phyloP scores from a whole-genome alignment of 2,797 vertebrate genomes.

The Myioborus melanocephalus region DNA sequence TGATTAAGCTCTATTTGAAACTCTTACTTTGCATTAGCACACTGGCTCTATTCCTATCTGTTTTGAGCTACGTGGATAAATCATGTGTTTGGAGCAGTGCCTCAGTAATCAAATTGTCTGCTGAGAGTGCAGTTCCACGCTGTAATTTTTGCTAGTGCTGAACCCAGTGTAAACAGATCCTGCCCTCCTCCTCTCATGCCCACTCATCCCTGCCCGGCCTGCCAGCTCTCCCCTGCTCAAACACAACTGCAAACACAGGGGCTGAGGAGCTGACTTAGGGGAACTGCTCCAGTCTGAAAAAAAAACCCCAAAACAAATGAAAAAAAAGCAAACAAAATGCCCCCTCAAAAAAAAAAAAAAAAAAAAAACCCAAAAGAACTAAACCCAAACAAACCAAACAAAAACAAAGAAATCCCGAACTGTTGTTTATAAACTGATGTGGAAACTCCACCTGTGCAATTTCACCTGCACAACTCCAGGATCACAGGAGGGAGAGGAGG shows the following conservation, averaged over 20 bases:
- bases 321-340: background rate
- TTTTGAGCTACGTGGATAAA: slow-evolving; percentile 45
- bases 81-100: slow-evolving; percentile 41
- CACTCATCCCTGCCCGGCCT: background rate
- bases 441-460: background rate
- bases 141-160: slow-evolving; percentile 38
- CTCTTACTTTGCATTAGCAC: slow-evolving; percentile 26
- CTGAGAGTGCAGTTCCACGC: slow-evolving; percentile 52
- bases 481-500: fast-evolving
- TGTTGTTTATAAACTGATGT: background rate
- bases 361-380: no score
- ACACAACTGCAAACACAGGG: background rate
- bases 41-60: slow-evolving; percentile 25
- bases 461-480: background rate
- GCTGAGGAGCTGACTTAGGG: background rate
- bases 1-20: slow-evolving; percentile 41
- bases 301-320: background rate
- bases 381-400: background rate
- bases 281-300: background rate
- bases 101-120: slow-evolving; percentile 56
- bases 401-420: background rate
- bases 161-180: slow-evolving; percentile 42
- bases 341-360: background rate
- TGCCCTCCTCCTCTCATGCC: slow-evolving; percentile 22
- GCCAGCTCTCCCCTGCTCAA: background rate